Base-by-base conservation (phyloP, 2,888 invertebrate species). In the Adelognathus sp. region DNA sequence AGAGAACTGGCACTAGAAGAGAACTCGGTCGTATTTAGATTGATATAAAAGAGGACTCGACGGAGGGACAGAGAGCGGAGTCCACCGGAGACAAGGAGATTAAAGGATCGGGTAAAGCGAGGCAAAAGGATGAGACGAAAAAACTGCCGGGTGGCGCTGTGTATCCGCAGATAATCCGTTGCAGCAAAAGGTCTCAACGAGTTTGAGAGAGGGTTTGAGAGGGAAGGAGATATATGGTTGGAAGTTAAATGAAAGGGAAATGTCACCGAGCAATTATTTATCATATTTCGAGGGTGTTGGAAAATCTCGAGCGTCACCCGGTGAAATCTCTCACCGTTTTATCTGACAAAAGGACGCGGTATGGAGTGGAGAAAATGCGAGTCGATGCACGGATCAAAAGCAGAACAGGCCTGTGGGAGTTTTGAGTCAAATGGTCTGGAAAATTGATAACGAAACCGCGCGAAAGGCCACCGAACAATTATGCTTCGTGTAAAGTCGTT, bases 211-310 rank as follows among this genome's bases (percentile, higher is more conserved):
- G 60, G n/a, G n/a, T n/a, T n/a, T n/a, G n/a, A n/a, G n/a, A n/a
- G n/a, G n/a, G n/a, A n/a, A n/a, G n/a, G n/a, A n/a, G n/a, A n/a
- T n/a, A 52, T 66, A 39, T 16, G 24, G 29, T 39, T 60, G 54
- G 56, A 11, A 50, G 50, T 58, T 54, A 66, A 66, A 66, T 31
- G 58, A 9, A 27, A 27, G 58, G 27, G 29, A 73, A 73, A 73
- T 44, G 73, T 64, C 73, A 73, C 54, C 66, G 73, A 58, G 73
- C 66, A 73, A 73, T 73, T 73, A 66, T 66, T 58, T 58, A n/a
- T 46, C 64, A 14, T 58, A 60, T 73, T 46, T 50, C 21, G 58
- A 64, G 36, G 56, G 58, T 46, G 44, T 21, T 44, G 6, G 16
- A 16, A 14, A 9, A 16, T 31, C 31, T 21, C 21, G 41, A 56